Base-by-base conservation (phyloP, 2,888 invertebrate species). In the Drosophila aldrichi region DNA sequence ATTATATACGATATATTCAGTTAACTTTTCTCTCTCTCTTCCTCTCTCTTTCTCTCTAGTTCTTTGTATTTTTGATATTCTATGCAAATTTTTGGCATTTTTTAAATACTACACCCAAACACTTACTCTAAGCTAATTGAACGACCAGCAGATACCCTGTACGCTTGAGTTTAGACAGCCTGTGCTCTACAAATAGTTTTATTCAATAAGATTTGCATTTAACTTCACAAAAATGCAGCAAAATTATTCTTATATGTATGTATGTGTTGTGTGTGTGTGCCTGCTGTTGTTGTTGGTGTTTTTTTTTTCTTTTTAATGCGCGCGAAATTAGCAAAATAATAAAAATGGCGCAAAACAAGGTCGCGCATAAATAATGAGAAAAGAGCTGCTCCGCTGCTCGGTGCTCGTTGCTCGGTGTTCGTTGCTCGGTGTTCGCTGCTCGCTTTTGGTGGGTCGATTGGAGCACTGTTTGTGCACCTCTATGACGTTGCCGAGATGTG, bases 331-430 rank as follows among this genome's bases (percentile, higher is more conserved):
- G 84, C 88, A 88, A 84, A 84, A 84, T 88, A 84, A 84, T 89
- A 84, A 89, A 84, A 84, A 89, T 89, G 89, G 88, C 89, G 88
- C 82, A 84, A 84, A 84, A 84, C 89, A 84, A 84, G 84, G 84
- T 84, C 84, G 84, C 85, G 88, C 84, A 89, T 84, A 89, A 84
- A 84, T 84, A 84, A 84, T 84, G 89, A 88, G 88, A 82, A 84
- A 81, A 83, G 76, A 84, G 52, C 52, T 52, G 69, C 52, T 52
- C 22, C 52, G 10, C 52, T 22, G 52, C 77, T 78, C 78, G 70
- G 69, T 48, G 48, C 34, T 51, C 51, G 22, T 36, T 22, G 52
- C 77, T 78, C 78, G 70, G 70, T n/a, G n/a, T n/a, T n/a, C n/a
- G n/a, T n/a, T 48, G 48, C 34, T 51, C 51, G 86, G 69, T 16